Conservation (phyloP, 1,140 invertebrate genomes). For the Cherax destructor region DNA sequence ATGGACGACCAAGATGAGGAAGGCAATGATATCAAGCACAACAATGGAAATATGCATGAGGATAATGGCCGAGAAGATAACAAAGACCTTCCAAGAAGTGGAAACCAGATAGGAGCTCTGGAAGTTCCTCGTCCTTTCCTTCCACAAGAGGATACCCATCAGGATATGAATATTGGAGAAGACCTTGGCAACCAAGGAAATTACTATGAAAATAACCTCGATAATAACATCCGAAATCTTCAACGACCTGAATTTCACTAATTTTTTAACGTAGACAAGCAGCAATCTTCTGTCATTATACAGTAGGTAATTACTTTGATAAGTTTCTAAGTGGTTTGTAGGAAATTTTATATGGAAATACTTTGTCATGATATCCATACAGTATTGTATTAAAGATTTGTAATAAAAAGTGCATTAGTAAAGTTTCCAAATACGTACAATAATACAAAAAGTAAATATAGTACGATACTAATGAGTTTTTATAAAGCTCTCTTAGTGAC, state of each 20-base stretch:
- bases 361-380: background rate
- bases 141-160: constrained; percentile 2
- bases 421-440: no score
- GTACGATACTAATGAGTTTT: background rate
- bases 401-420: no score
- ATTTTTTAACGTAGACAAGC: background rate
- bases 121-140: constrained; percentile 26
- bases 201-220: constrained; percentile 34
- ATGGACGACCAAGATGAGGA: constrained; percentile 45
- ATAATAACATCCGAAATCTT: constrained; percentile 37
- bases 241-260: constrained; percentile 24
- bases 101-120: constrained; percentile 8
- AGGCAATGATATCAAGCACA: constrained; percentile 23
- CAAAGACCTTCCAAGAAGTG: constrained; percentile 5
- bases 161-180: constrained; percentile 34
- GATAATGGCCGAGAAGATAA: constrained; percentile 9
- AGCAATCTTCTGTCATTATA: background rate
- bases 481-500: background rate
- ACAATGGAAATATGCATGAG: background rate
- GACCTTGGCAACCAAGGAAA: constrained; percentile 35
- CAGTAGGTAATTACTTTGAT: background rate
- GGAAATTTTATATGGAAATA: background rate
- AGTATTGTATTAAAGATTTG: background rate
- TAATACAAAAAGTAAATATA: no score
- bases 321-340: background rate